Evolutionary conservation across 1,140 invertebrate species (phyloP).

Genomic region (Magallana gigas): DNA sequence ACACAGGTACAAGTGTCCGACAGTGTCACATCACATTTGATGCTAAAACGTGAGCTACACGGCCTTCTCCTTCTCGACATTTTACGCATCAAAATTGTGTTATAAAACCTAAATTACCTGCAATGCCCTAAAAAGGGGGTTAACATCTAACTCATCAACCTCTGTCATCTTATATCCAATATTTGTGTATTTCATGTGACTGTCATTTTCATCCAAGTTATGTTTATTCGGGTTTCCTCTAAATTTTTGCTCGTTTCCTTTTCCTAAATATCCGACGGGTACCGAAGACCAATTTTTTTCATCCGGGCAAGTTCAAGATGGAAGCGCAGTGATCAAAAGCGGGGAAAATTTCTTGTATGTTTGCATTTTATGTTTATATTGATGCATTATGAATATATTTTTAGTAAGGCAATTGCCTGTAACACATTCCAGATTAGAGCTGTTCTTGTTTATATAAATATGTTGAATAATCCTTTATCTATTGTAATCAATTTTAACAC

Average conservation of each 20-base stretch:
- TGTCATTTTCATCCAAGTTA: neutral
- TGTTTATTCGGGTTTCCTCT: neutral
- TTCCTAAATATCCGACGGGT: neutral
- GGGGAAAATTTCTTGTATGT: neutral
- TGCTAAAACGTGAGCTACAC: no score
- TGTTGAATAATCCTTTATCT: no score
- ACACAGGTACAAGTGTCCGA: no score
- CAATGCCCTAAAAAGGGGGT: constrained; percentile 68
- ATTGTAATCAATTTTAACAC: no score
- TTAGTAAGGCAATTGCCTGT: no score
- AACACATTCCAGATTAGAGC: no score
- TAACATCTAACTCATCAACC: constrained; percentile 70
- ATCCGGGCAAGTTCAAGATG: constrained; percentile 53
- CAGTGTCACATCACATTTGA: no score
- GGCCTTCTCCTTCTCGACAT: no score
- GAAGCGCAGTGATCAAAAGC: constrained; percentile 7
- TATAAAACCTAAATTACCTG: constrained; percentile 59
- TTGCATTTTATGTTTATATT: neutral
- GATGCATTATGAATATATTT: no score
- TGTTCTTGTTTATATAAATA: no score
- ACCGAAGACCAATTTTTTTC: neutral
- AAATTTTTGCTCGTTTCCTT: neutral
- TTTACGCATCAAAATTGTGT: no score
- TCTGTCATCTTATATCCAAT: constrained; percentile 62
- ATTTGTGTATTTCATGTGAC: constrained; percentile 6